These are phyloP conservation scores for Bombus breviceps DNA, from an alignment of 1,140 invertebrate species.

Conservation along the genomic window DNA sequence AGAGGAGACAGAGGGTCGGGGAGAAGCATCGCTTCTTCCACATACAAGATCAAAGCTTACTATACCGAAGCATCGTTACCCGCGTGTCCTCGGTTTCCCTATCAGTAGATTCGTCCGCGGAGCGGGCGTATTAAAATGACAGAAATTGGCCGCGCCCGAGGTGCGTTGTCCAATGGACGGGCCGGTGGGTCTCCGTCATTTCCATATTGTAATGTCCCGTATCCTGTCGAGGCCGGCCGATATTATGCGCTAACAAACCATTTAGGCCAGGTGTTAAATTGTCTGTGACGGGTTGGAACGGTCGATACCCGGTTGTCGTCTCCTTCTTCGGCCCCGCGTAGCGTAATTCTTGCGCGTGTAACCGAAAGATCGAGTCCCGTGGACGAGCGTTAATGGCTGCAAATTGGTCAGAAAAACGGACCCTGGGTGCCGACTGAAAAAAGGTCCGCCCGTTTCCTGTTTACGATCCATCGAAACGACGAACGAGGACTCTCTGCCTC, in stretches of 20 bases:
- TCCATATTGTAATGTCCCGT: slow-evolving; percentile 82
- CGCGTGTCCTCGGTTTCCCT: too few species aligned
- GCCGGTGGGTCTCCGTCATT: slow-evolving; percentile 73
- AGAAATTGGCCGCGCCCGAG: slow-evolving; percentile 80
- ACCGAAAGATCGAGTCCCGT: slow-evolving; percentile 56
- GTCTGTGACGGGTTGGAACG: slow-evolving; percentile 80
- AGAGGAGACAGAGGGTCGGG: too few species aligned
- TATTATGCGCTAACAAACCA: slow-evolving; percentile 82
- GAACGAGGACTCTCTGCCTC: not conserved
- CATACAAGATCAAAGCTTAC: too few species aligned
- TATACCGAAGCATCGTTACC: too few species aligned
- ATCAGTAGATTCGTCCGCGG: too few species aligned
- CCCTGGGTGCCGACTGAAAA: slow-evolving; percentile 23
- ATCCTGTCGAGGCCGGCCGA: slow-evolving; percentile 79
- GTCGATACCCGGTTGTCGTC: slow-evolving; percentile 63
- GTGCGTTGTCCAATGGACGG: slow-evolving; percentile 61
- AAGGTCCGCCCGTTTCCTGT: slow-evolving; percentile 56
- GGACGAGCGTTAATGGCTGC: slow-evolving; percentile 63
- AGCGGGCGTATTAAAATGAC: slow-evolving; percentile 73
- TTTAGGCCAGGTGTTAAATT: slow-evolving; percentile 83
- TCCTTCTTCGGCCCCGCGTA: not conserved
- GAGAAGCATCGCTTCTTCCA: too few species aligned
- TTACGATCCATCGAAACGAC: slow-evolving; percentile 46
- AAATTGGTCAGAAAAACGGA: slow-evolving; percentile 68
- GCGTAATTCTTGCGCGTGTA: slow-evolving; percentile 38